Percentiles rank a stretch among this genome's conserved stretches.
Conservation (phyloP, 1,140 invertebrate genomes). For the Drosophila bipectinata region DNA sequence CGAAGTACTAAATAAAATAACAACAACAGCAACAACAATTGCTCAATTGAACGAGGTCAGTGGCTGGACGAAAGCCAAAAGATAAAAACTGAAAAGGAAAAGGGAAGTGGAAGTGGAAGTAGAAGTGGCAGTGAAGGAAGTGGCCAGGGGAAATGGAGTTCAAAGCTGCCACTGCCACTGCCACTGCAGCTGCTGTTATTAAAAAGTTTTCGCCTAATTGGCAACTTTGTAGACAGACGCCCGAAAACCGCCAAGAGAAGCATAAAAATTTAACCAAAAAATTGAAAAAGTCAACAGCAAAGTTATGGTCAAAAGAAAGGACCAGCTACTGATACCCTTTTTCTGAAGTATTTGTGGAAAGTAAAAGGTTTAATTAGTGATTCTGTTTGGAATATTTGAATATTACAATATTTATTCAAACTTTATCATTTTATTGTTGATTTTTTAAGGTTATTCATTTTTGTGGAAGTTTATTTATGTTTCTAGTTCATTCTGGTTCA, state of each 20-base stretch:
- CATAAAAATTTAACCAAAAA: slow-evolving; percentile 26
- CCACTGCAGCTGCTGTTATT: slow-evolving; percentile 56
- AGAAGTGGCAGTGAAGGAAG: slow-evolving; percentile 14
- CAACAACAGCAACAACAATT: slow-evolving; percentile 40
- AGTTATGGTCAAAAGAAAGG: neutral
- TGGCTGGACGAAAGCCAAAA: slow-evolving; percentile 39
- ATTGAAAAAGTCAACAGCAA: slow-evolving; percentile 23
- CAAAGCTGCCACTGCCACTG: slow-evolving; percentile 9
- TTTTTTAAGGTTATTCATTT: too few species aligned
- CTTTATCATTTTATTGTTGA: too few species aligned
- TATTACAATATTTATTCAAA: too few species aligned
- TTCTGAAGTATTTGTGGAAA: neutral
- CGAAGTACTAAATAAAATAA: slow-evolving; percentile 35
- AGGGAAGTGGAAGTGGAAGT: slow-evolving; percentile 18
- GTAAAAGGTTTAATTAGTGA: too few species aligned
- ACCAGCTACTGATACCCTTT: neutral
- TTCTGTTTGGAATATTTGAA: too few species aligned
- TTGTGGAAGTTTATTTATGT: neutral
- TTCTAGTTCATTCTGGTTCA: neutral
- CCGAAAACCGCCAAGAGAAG: slow-evolving; percentile 30
- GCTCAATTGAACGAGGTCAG: slow-evolving; percentile 60
- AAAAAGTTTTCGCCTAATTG: slow-evolving; percentile 71
- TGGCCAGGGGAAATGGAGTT: slow-evolving; percentile 28
- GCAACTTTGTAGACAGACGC: slow-evolving; percentile 70
- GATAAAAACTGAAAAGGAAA: slow-evolving; percentile 13